Conservation (phyloP, 2,888 invertebrate species). For the Apodemia duryi region DNA sequence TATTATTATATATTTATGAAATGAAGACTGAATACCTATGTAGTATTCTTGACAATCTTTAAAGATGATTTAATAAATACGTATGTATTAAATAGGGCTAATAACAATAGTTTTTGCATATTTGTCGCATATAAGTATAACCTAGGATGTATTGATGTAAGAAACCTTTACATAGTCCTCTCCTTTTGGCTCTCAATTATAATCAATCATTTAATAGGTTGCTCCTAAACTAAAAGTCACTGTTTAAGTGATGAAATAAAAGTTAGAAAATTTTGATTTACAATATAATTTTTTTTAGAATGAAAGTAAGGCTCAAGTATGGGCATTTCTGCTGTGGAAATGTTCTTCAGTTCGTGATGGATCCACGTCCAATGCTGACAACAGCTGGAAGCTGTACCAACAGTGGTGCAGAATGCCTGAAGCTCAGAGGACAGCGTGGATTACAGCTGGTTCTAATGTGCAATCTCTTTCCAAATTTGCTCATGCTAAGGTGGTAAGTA, state of each 20-base stretch:
- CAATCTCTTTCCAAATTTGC: conserved; percentile 84
- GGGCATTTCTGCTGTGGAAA: conserved; percentile 92
- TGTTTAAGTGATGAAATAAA: neutral
- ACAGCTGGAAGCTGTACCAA: conserved; percentile 90
- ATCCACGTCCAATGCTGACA: conserved; percentile 72
- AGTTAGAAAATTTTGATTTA: neutral
- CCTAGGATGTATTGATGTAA: too few relatives aligned
- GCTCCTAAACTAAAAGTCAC: neutral
- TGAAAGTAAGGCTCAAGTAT: conserved; percentile 90
- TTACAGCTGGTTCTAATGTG: conserved; percentile 87
- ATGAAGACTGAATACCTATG: too few relatives aligned
- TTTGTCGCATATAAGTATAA: too few relatives aligned
- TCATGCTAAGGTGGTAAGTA: conserved; percentile 83
- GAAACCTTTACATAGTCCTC: too few relatives aligned
- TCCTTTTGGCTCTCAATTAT: too few relatives aligned
- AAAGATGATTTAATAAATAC: too few relatives aligned
- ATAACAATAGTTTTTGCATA: too few relatives aligned
- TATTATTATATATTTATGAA: too few relatives aligned
- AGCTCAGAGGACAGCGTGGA: conserved; percentile 86
- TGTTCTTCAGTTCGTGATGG: conserved; percentile 68
- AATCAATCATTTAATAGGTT: neutral
- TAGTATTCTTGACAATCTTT: too few relatives aligned
- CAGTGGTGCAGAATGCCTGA: conserved; percentile 90
- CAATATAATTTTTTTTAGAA: conserved; percentile 58
- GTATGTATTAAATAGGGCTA: too few relatives aligned